Conservation (phyloP, 1,140 invertebrate genomes). For the Kradibia gibbosae region DNA sequence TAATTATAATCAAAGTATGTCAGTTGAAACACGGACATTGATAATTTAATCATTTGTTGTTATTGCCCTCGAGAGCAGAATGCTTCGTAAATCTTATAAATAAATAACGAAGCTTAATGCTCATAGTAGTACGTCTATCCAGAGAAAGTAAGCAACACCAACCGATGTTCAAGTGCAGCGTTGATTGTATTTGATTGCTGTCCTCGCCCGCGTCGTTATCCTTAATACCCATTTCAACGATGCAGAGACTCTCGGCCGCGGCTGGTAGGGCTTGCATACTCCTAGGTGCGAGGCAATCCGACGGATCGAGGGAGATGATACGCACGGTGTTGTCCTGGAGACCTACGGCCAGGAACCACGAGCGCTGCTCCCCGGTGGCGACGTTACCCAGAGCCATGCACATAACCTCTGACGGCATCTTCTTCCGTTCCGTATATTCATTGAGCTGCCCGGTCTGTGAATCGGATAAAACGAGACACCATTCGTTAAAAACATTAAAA, state of each 20-base stretch:
- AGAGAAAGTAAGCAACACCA: neutral
- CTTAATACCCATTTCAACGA: slow-evolving; percentile 88
- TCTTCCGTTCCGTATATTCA: slow-evolving; percentile 97
- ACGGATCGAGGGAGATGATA: slow-evolving; percentile 97
- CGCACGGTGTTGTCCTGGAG: slow-evolving; percentile 97
- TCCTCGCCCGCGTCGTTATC: slow-evolving; percentile 76
- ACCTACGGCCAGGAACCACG: slow-evolving; percentile 97
- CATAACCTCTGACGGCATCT: slow-evolving; percentile 96
- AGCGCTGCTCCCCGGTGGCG: slow-evolving; percentile 94
- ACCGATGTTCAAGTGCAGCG: slow-evolving; percentile 98
- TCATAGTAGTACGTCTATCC: neutral
- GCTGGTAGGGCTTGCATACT: slow-evolving; percentile 98
- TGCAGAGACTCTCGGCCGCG: slow-evolving; percentile 95
- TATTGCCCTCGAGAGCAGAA: neutral
- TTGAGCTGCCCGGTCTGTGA: slow-evolving; percentile 95
- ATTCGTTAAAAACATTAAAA: too few species aligned
- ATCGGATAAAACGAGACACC: too few species aligned
- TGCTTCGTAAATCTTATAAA: neutral
- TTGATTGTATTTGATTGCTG: slow-evolving; percentile 75
- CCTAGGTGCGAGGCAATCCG: slow-evolving; percentile 91
- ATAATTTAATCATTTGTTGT: slow-evolving; percentile 42
- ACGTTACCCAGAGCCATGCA: slow-evolving; percentile 99
- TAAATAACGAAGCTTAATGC: neutral
- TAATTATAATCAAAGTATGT: slow-evolving; percentile 45
- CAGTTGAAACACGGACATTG: slow-evolving; percentile 49